Conservation (phyloP, 2,797 vertebrate genomes). For the Phoeniculus purpureus region DNA sequence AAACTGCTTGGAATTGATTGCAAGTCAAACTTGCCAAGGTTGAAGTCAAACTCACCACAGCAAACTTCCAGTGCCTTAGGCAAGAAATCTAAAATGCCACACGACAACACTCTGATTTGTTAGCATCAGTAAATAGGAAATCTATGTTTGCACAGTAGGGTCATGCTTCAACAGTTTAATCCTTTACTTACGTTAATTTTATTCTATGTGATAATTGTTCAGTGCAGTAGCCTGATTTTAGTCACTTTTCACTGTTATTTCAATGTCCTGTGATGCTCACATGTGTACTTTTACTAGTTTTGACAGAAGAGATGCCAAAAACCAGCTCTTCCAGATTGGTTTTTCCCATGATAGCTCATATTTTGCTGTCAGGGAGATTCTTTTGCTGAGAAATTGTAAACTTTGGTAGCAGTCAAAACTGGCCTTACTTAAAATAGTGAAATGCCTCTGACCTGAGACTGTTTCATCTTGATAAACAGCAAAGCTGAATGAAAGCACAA, state of each 20-base stretch:
- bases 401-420: neutral
- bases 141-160: neutral
- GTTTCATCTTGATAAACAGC: neutral
- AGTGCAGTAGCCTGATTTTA: neutral
- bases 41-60: too few relatives aligned
- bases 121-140: neutral
- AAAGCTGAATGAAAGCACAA: neutral
- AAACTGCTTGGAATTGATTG: too few relatives aligned
- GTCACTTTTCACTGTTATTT: neutral
- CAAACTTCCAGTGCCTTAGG: too few relatives aligned
- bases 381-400: neutral
- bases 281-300: neutral
- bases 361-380: neutral
- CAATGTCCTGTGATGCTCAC: neutral
- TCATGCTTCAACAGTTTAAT: neutral
- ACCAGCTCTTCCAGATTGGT: neutral
- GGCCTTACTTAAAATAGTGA: neutral
- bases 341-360: neutral
- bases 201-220: neutral
- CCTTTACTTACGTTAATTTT: slow-evolving; percentile 1
- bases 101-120: neutral
- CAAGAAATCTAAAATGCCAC: too few relatives aligned
- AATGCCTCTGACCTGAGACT: neutral
- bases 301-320: neutral
- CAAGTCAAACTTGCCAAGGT: too few relatives aligned